These are phyloP conservation scores for Capitulum mitella DNA, from an alignment of 2,888 invertebrate genomes.

Conservation along the genomic window DNA sequence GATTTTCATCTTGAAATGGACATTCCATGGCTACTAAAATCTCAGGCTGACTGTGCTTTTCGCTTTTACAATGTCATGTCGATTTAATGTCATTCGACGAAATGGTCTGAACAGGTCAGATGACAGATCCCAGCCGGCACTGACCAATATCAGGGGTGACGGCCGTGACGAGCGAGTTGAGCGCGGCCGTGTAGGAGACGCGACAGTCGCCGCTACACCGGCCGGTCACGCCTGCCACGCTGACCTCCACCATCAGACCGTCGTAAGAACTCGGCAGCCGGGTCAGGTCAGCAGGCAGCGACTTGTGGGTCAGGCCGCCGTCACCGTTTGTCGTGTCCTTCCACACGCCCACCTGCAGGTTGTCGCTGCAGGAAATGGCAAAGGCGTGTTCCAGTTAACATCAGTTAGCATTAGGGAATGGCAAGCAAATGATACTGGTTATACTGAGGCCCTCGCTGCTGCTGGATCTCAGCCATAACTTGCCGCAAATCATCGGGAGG, in stretches of 20 bases:
- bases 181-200: slow-evolving; percentile 25
- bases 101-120: no score
- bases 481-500: no score
- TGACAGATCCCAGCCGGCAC: not conserved
- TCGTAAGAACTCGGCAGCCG: not conserved
- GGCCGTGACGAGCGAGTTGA: not conserved
- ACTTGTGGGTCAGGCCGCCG: not conserved
- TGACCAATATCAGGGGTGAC: slow-evolving; percentile 2
- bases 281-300: not conserved
- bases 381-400: not conserved
- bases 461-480: no score
- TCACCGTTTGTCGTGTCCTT: not conserved
- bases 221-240: not conserved
- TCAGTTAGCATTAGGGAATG: not conserved
- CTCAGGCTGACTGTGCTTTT: no score
- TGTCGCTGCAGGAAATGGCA: not conserved
- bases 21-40: no score
- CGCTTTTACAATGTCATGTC: no score
- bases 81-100: no score
- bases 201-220: not conserved
- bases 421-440: no score
- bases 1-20: no score
- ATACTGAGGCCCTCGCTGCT: no score
- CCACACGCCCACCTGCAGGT: not conserved
- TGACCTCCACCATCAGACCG: slow-evolving; percentile 22